A percentile compares a stretch with the other conserved stretches of the same genome.
Evolutionary conservation across 2,888 invertebrate genomes (phyloP).

Genomic region (Eugnorisma glareosa): DNA sequence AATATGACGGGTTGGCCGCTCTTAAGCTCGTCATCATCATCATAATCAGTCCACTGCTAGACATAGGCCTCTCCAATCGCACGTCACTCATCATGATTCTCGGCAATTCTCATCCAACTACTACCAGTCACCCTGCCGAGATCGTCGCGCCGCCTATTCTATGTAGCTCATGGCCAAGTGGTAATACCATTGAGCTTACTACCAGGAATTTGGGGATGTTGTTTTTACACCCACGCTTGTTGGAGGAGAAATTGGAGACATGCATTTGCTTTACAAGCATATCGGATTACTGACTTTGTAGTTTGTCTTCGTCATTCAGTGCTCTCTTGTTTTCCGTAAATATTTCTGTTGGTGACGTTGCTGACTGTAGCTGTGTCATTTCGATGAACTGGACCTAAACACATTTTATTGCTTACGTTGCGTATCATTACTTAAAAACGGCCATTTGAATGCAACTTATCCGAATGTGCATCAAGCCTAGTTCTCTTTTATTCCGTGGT

Average conservation of each 20-base stretch:
- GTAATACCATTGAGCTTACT: constrained; percentile 27
- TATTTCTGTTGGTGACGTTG: not conserved
- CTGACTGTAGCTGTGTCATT: not conserved
- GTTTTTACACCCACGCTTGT: constrained; percentile 29
- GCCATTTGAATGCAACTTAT: not conserved
- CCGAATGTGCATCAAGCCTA: not conserved
- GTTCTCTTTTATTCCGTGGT: not conserved
- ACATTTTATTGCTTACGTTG: no score
- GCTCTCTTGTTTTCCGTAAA: not conserved
- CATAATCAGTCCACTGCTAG: not conserved
- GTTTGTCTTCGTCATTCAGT: not conserved
- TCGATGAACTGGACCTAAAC: not conserved
- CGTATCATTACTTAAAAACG: not conserved
- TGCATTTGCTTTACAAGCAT: constrained; percentile 29
- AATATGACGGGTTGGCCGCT: no score
- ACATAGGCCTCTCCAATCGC: not conserved
- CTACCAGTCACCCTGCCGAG: not conserved
- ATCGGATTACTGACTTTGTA: not conserved
- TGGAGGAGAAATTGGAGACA: constrained; percentile 18
- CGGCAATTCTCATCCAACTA: not conserved
- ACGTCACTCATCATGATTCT: not conserved
- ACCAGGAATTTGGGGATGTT: constrained; percentile 45
- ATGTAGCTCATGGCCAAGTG: not conserved
- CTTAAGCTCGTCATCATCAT: not conserved
- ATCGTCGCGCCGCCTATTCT: not conserved